Percentiles rank a stretch among this genome's conserved stretches.
These are phyloP conservation scores for Parazoanthus darwini DNA, from an alignment of 92 coral and sea anemone species.

Conservation along the genomic window DNA sequence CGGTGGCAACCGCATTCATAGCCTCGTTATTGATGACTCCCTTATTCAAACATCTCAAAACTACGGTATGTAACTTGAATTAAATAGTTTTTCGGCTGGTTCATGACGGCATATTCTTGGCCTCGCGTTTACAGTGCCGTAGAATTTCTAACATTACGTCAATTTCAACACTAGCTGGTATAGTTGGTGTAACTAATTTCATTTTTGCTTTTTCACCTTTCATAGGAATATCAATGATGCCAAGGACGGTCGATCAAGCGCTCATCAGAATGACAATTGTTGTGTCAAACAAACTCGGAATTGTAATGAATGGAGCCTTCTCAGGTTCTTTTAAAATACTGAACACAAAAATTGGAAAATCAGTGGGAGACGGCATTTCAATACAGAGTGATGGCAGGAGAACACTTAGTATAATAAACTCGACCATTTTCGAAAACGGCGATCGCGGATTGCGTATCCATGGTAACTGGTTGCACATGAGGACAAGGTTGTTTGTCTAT, in stretches of 20 bases:
- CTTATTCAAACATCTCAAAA: constrained; percentile 32
- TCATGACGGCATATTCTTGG: neutral
- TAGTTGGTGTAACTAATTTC: neutral
- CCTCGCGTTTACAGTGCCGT: too few relatives aligned
- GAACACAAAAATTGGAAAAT: constrained; percentile 45
- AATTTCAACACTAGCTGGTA: too few relatives aligned
- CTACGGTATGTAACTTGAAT: constrained; percentile 16
- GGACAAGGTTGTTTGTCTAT: neutral
- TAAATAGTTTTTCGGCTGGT: neutral
- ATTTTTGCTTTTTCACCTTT: neutral
- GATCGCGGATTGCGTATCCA: constrained; percentile 42
- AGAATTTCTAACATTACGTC: too few relatives aligned
- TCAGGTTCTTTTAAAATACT: constrained; percentile 20
- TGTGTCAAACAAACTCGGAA: constrained; percentile 42
- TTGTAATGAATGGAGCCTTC: constrained; percentile 13
- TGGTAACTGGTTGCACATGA: constrained; percentile 13
- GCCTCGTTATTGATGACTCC: constrained; percentile 20
- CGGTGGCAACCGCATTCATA: constrained; percentile 33
- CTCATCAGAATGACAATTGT: neutral
- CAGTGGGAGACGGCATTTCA: constrained; percentile 38
- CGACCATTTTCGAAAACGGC: constrained; percentile 51
- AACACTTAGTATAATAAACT: constrained; percentile 42
- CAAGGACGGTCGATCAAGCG: neutral
- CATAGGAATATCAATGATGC: neutral
- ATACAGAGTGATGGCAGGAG: constrained; percentile 25